phyloP scores from a whole-genome alignment of 2,113 vertebrate species.

The Pandion haliaetus region DNA sequence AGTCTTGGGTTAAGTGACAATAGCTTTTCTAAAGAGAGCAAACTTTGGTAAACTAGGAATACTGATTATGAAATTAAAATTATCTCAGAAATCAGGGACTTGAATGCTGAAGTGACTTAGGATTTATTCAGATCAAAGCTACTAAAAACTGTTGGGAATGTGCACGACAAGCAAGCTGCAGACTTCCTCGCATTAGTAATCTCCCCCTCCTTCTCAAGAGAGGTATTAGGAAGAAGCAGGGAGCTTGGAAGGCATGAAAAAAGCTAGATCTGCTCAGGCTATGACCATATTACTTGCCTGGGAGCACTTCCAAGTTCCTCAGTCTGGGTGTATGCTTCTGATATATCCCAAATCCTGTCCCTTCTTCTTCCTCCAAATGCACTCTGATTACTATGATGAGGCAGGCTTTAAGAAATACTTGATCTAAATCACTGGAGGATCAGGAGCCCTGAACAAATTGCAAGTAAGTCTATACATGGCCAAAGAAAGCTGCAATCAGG shows the following conservation, averaged over 20 bases:
- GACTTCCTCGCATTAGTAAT: background rate
- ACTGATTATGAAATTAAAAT: background rate
- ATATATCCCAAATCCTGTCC: background rate
- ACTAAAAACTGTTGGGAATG: background rate
- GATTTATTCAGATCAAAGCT: slow-evolving; percentile 7
- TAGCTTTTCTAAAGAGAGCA: background rate
- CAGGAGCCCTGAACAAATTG: background rate
- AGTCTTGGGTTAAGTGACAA: background rate
- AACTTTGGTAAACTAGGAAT: background rate
- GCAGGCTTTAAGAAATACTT: background rate
- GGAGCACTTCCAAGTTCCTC: background rate
- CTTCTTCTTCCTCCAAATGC: background rate
- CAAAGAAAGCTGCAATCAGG: background rate
- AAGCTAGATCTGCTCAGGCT: background rate
- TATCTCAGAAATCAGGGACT: background rate
- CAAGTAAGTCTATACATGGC: background rate
- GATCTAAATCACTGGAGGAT: background rate
- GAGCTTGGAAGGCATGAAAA: background rate
- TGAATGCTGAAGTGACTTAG: background rate
- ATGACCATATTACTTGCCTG: background rate
- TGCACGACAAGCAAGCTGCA: background rate
- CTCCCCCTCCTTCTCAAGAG: background rate
- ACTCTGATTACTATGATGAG: background rate
- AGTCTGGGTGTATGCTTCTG: background rate
- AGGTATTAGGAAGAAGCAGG: background rate